Conservation (phyloP, 2,888 invertebrate species). For the Labia minor region DNA sequence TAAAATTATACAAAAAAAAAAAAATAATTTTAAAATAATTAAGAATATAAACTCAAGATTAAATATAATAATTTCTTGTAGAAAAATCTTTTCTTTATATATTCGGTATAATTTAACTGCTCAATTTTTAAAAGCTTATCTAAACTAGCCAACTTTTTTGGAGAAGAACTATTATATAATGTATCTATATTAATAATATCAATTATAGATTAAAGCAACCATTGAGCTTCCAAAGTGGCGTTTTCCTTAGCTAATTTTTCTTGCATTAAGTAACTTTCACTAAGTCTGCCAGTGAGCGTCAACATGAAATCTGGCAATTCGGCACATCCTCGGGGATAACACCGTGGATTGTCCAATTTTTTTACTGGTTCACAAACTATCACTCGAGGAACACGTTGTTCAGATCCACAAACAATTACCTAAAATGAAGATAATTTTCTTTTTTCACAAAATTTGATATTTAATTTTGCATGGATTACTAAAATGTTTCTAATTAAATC, state of each 20-base stretch:
- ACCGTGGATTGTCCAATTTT: conserved; percentile 17
- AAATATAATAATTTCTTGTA: too few relatives aligned
- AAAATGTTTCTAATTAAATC: too few relatives aligned
- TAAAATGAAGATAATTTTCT: conserved; percentile 29
- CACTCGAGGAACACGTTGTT: conserved; percentile 43
- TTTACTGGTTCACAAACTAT: conserved; percentile 38
- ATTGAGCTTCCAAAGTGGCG: conserved; percentile 54
- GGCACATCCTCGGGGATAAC: neutral
- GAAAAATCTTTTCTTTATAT: too few relatives aligned
- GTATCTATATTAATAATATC: too few relatives aligned
- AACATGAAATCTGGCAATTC: conserved; percentile 28
- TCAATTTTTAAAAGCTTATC: too few relatives aligned
- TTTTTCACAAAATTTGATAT: too few relatives aligned
- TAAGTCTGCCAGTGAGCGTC: conserved; percentile 44
- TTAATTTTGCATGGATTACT: too few relatives aligned
- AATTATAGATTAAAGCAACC: conserved; percentile 43
- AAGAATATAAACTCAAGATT: too few relatives aligned
- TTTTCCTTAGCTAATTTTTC: conserved; percentile 56
- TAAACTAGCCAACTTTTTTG: too few relatives aligned
- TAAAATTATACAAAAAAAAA: neutral
- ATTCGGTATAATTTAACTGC: too few relatives aligned
- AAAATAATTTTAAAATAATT: too few relatives aligned
- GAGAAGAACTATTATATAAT: too few relatives aligned
- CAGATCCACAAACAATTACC: conserved; percentile 44
- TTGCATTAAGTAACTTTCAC: conserved; percentile 55